Evolutionary conservation across 2,888 invertebrate genomes (phyloP).

Genomic region (Erynnis tages): DNA sequence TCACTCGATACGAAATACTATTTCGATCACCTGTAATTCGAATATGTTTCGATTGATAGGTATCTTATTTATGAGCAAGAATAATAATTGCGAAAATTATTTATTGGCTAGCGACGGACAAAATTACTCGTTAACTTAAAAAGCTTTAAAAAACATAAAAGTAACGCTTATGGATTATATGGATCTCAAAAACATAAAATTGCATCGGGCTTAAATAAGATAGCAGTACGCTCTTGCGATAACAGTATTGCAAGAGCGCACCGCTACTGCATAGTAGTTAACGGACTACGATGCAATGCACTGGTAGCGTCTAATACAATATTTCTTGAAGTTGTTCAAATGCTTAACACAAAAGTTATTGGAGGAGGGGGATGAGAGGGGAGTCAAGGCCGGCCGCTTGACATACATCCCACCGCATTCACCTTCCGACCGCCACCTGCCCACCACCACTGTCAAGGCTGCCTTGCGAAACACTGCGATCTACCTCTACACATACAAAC

Average conservation of each 20-base stretch:
- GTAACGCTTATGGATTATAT: too few species aligned
- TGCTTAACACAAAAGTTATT: constrained; percentile 44
- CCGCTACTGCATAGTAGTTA: too few species aligned
- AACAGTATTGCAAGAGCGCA: too few species aligned
- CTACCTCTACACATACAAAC: constrained; percentile 36
- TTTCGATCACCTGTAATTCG: constrained; percentile 54
- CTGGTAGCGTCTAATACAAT: constrained; percentile 7
- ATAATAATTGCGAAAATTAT: not conserved
- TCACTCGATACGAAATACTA: constrained; percentile 69
- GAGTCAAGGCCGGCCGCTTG: constrained; percentile 73
- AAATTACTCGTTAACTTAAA: too few species aligned
- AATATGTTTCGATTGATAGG: constrained; percentile 45
- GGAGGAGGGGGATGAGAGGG: constrained; percentile 58
- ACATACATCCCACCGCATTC: constrained; percentile 75
- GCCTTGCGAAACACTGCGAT: constrained; percentile 62
- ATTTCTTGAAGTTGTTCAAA: constrained; percentile 31
- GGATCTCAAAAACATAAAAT: too few species aligned
- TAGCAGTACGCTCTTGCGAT: too few species aligned
- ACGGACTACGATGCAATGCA: too few species aligned
- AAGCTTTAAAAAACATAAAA: too few species aligned
- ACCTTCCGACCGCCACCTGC: constrained; percentile 71
- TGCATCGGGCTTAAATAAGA: too few species aligned
- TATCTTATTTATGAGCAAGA: not conserved
- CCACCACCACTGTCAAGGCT: constrained; percentile 75
- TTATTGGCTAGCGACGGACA: too few species aligned